Evolutionary conservation across 2,888 invertebrate genomes (phyloP), one percentile per base, ranked within the genome.

Genomic region (Sarcophaga carnaria): DNA sequence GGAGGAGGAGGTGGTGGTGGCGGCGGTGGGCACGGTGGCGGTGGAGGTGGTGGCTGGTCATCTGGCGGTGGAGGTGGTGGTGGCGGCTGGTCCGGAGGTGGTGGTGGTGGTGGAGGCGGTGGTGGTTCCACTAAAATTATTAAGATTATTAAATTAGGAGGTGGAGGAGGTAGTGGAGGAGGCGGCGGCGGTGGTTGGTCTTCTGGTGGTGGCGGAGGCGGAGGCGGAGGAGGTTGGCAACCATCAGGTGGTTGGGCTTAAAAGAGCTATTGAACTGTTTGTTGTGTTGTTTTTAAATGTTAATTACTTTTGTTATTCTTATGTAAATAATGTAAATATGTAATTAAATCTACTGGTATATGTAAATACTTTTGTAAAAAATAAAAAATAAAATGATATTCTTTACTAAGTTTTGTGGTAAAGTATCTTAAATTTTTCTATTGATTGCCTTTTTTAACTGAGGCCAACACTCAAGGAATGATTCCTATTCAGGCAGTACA

Each of bases 231-330:
- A 76, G 89, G 89, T 8, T 89, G 89, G 89, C 88, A 89, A 70
- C 88, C 89, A 75, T 87, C 89, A 11, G 89, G 89, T 10, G 89
- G 88, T 69, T 92, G 92, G 92, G 92, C 91, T 80, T 92, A 89
- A 89, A 14, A 0, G 27, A 49, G n/a, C 63, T 47, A 17, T 60
- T 59, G 2, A 64, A 47, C 3, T 75, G 47, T 70, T 69, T 20
- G 12, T 69, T 70, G 63, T 20, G 12, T 63, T 70, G 54, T 70
- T 76, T 22, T 80, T 80, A 49, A 47, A 75, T 62, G 20, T 22
- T 47, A 14, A 14, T 54, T 17, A 54, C 17, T 12, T 54, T 14
- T 54, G 54, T 17, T 17, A 54, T 54, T 14, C 54, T 14, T 54
- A 54, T 81, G 69, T 82, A 71, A 72, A 83, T 79, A 45, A 72